Percentiles rank a stretch among this genome's conserved stretches.
Evolutionary conservation across 2,113 vertebrate species (phyloP).

Genomic region (Galemys pyrenaicus): DNA sequence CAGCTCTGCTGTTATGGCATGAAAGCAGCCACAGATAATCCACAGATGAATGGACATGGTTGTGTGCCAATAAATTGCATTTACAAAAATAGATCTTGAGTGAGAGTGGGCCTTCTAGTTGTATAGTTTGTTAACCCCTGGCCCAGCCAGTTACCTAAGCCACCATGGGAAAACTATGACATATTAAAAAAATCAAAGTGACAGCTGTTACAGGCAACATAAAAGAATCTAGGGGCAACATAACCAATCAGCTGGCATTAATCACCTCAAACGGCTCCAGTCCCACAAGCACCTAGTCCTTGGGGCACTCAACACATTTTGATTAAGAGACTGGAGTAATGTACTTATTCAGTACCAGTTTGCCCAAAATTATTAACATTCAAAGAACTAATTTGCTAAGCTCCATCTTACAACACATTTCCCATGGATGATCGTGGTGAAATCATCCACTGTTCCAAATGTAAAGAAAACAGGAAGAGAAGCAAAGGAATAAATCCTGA

Average conservation of each 20-base stretch:
- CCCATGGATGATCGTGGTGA: not conserved
- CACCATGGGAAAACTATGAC: not conserved
- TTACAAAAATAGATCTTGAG: not conserved
- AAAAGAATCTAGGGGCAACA: not conserved
- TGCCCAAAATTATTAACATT: not conserved
- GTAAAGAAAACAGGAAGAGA: not conserved
- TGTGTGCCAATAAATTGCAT: not conserved
- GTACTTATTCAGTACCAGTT: not conserved
- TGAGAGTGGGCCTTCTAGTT: not conserved
- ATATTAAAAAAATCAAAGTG: not conserved
- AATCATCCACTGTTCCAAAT: not conserved
- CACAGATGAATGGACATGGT: not conserved
- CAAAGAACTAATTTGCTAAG: not conserved
- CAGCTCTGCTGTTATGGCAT: not conserved
- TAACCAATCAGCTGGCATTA: not conserved
- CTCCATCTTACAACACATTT: not conserved
- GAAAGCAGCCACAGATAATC: not conserved
- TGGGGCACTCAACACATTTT: fast-evolving
- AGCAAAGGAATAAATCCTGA: not conserved
- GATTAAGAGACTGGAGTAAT: not conserved
- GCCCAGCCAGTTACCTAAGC: not conserved
- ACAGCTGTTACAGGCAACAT: not conserved
- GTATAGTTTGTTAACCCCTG: not conserved
- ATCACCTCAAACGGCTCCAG: too few species aligned
- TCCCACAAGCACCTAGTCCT: not conserved